A percentile compares a stretch with the other conserved stretches of the same genome.
Conservation (phyloP, 2,797 vertebrate genomes). For the Takifugu ocellatus region DNA sequence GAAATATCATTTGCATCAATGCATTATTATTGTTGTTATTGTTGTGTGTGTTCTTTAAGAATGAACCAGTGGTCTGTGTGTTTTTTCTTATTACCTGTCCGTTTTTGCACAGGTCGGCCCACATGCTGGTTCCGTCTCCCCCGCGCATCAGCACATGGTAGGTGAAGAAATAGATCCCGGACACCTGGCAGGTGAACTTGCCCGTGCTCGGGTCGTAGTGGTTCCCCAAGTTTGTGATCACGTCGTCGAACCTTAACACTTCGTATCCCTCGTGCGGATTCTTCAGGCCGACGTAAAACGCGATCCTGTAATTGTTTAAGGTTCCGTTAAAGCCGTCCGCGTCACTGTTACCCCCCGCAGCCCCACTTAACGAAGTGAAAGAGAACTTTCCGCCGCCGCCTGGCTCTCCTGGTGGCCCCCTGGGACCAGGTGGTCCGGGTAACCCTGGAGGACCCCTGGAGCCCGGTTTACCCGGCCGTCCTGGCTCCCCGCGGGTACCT, state of each 20-base stretch:
- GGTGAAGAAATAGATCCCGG: constrained; percentile 95
- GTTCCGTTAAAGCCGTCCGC: constrained; percentile 75
- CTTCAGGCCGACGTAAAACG: constrained; percentile 94
- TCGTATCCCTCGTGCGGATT: constrained; percentile 95
- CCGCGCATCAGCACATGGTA: constrained; percentile 95
- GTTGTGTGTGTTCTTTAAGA: too few relatives aligned
- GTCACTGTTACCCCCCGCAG: constrained; percentile 68
- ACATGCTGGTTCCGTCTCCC: constrained; percentile 97
- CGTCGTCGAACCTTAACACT: constrained; percentile 93
- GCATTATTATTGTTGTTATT: background rate
- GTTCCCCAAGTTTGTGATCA: constrained; percentile 93
- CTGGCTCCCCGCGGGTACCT: constrained; percentile 86
- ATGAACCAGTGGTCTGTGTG: too few relatives aligned
- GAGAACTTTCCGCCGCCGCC: constrained; percentile 73
- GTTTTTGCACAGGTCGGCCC: constrained; percentile 97
- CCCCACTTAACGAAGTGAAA: constrained; percentile 66
- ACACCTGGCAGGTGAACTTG: constrained; percentile 93
- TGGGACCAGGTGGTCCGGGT: constrained; percentile 84
- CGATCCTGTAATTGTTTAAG: constrained; percentile 77
- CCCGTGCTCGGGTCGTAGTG: constrained; percentile 87
- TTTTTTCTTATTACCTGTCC: constrained; percentile 80
- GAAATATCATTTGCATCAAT: background rate
- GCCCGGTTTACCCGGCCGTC: constrained; percentile 85
- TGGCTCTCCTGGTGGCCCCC: constrained; percentile 83
- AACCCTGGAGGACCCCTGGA: constrained; percentile 84